Base-by-base conservation (phyloP, 1,140 invertebrate genomes). In the Lepidotrigona ventralis region DNA sequence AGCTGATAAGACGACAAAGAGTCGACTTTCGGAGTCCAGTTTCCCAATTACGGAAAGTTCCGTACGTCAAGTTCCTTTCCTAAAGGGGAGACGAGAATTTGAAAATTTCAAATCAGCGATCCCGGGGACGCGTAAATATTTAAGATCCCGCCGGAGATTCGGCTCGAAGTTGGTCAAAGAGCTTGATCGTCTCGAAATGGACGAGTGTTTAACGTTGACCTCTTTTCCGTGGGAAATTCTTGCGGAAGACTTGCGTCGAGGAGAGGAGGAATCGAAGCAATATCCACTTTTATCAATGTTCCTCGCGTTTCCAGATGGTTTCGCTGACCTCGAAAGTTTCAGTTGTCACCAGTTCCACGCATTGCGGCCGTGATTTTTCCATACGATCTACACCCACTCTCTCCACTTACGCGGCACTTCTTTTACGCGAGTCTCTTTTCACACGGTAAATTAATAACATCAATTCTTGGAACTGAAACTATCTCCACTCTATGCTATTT, bases 181-280 rank as follows among this genome's bases (percentile, higher is more conserved):
- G 54, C 26, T 51, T 54, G 66, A 74, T 79, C 76, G 29, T 3
- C 73, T 46, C 39, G 39, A 56, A 33, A 60, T n/a, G 29, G 74
- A 58, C 68, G 63, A 83, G 70, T 79, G 76, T 88, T 85, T 81
- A 83, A 83, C n/a, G 77, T 26, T 85, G 85, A 85, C 87, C 87
- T 79, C 68, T 72, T 79, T 83, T 12, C 58, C 46, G 5, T 51
- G 23, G 19, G 33, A 33, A 33, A 0, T 4, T 12, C 29, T 69
- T 12, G 39, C n/a, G 39, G n/a, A 70, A 33, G 33, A 70, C 12
- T 46, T 70, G 58, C 12, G 23, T 70, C 21, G 21, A 54, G 17
- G 26, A 29, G 26, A 5, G 11, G 23, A 29, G 23, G n/a, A 21
- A 8, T n/a, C 39, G 39, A 46, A 46, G 39, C n/a, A 26, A 51